A percentile compares a stretch with the other conserved stretches of the same genome.
Evolutionary conservation across 2,113 vertebrate genomes (phyloP).

Genomic region (Euleptes europaea): DNA sequence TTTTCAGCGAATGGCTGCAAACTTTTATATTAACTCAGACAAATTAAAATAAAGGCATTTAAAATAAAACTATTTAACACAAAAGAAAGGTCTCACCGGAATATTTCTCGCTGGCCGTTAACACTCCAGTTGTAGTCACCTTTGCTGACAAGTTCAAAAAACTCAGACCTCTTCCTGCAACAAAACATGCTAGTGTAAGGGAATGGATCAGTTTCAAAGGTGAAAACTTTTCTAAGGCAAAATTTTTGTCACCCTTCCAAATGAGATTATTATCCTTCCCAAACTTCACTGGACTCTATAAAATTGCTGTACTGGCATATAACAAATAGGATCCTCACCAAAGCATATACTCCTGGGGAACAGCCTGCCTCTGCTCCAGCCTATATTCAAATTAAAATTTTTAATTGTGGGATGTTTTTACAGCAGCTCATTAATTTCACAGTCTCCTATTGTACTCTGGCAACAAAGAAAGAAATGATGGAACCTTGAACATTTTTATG

Average conservation of each 20-base stretch:
- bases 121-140: slow-evolving; percentile 94
- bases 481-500: slow-evolving; percentile 34
- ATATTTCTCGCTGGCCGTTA: slow-evolving; percentile 91
- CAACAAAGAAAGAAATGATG: slow-evolving; percentile 53
- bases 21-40: background rate
- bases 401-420: slow-evolving; percentile 68
- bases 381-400: slow-evolving; percentile 73
- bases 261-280: slow-evolving; percentile 50
- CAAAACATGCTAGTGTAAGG: slow-evolving; percentile 60
- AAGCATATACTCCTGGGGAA: background rate
- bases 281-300: background rate
- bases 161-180: slow-evolving; percentile 89
- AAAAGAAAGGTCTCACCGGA: slow-evolving; percentile 78
- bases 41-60: background rate
- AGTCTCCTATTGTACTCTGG: slow-evolving; percentile 55
- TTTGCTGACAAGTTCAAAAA: slow-evolving; percentile 96
- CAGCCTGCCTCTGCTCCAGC: background rate
- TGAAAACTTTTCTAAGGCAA: slow-evolving; percentile 12
- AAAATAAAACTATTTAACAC: background rate
- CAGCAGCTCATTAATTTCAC: slow-evolving; percentile 61
- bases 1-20: background rate
- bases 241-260: slow-evolving; percentile 34
- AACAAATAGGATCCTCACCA: background rate
- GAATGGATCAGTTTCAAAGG: slow-evolving; percentile 52
- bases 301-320: too few species aligned